These are phyloP conservation scores for Phalacrocorax aristotelis DNA, from an alignment of 2,113 vertebrate genomes.

Conservation along the genomic window DNA sequence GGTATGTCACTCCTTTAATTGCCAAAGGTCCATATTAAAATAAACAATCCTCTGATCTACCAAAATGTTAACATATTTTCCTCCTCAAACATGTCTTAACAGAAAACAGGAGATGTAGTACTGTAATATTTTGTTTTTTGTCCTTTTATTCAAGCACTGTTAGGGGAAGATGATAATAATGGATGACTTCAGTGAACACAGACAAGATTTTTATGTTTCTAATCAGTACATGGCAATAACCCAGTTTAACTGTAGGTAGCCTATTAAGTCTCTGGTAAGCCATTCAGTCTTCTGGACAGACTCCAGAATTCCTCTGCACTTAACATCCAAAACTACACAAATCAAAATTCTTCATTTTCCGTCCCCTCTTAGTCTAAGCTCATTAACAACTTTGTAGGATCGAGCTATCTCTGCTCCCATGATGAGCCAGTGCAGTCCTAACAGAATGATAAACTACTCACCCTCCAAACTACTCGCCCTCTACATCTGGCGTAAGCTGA, in stretches of 20 bases:
- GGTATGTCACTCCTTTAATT: not conserved
- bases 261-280: not conserved
- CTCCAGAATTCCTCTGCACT: not conserved
- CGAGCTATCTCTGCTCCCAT: not conserved
- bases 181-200: not conserved
- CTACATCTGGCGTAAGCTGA: not conserved
- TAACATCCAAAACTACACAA: not conserved
- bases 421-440: not conserved
- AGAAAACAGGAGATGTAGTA: not conserved
- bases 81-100: not conserved
- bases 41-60: not conserved
- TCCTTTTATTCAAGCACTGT: not conserved
- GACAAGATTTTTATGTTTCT: not conserved
- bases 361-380: not conserved
- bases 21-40: not conserved
- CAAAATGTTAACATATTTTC: not conserved
- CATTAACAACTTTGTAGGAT: not conserved
- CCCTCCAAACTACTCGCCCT: not conserved
- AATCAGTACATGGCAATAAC: not conserved
- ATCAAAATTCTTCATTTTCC: not conserved
- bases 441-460: fast-evolving
- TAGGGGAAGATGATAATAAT: not conserved
- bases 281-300: not conserved
- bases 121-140: not conserved
- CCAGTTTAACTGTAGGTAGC: not conserved